Conservation (phyloP, 2,888 invertebrate species). For the Platycnemis pennipes region DNA sequence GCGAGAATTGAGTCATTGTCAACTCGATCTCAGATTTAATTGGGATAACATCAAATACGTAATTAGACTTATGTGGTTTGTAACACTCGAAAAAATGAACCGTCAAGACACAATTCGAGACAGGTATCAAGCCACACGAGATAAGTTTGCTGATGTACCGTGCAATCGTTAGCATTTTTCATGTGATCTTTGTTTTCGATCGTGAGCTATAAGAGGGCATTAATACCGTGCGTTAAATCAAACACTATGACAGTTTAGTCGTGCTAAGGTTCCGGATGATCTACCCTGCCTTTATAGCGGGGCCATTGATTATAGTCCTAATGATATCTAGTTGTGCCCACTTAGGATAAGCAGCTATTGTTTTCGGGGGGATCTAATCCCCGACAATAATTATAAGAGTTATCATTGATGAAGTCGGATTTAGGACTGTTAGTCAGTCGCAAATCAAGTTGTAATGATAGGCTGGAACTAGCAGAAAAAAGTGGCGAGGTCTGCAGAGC, state of each 20-base stretch:
- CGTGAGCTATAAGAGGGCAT: background rate
- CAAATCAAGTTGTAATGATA: background rate
- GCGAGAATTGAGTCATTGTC: no score
- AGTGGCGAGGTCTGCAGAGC: background rate
- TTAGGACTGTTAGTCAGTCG: background rate
- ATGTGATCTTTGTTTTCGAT: background rate
- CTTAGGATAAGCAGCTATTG: background rate
- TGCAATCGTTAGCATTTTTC: background rate
- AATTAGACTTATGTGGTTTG: no score
- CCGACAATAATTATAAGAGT: background rate
- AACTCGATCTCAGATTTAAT: no score
- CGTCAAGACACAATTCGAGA: no score
- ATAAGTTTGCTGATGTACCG: background rate
- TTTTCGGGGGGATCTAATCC: background rate
- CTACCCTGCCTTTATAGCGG: background rate
- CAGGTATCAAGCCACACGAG: no score
- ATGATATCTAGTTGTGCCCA: background rate
- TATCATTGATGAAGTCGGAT: background rate
- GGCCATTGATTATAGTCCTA: background rate
- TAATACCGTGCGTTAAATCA: background rate
- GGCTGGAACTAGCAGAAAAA: background rate
- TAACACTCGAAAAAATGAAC: no score
- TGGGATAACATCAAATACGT: no score
- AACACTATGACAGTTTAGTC: background rate
- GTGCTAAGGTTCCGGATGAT: background rate